phyloP scores from a whole-genome alignment of 1,140 invertebrate genomes.

The Onthophagus taurus region DNA sequence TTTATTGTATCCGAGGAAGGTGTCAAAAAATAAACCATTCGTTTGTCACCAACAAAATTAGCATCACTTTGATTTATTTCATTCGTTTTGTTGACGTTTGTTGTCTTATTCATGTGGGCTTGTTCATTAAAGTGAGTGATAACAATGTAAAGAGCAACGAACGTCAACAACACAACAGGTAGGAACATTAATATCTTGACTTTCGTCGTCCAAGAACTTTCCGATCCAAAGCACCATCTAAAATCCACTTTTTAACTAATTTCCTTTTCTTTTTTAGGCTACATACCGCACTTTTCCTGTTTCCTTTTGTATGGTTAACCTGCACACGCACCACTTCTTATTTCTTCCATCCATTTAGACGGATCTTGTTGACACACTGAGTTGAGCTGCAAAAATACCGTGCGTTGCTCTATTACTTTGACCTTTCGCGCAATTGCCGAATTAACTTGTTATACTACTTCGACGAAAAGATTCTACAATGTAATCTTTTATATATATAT shows the following conservation, averaged over 20 bases:
- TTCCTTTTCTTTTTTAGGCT: not conserved
- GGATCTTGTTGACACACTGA: constrained; percentile 13
- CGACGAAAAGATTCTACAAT: too few species aligned
- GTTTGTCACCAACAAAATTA: not conserved
- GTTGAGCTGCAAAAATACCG: constrained; percentile 18
- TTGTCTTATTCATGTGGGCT: not conserved
- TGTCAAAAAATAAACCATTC: not conserved
- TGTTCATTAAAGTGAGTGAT: not conserved
- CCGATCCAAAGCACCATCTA: constrained; percentile 32
- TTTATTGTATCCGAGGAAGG: not conserved
- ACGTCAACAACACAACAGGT: constrained; percentile 25
- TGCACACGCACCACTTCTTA: constrained; percentile 20
- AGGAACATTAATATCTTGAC: constrained; percentile 28
- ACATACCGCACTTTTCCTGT: constrained; percentile 23
- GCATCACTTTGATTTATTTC: not conserved
- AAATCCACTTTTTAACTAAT: constrained; percentile 12
- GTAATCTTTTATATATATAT: too few species aligned
- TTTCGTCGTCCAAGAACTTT: constrained; percentile 27
- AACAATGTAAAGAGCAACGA: constrained; percentile 3
- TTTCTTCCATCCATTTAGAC: constrained; percentile 15
- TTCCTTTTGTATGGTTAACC: constrained; percentile 17
- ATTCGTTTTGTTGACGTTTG: not conserved
- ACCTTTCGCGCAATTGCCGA: constrained; percentile 29
- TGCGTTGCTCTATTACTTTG: constrained; percentile 24
- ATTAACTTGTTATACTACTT: too few species aligned